Conservation (phyloP, 2,113 vertebrate genomes). For the Colossoma macropomum region DNA sequence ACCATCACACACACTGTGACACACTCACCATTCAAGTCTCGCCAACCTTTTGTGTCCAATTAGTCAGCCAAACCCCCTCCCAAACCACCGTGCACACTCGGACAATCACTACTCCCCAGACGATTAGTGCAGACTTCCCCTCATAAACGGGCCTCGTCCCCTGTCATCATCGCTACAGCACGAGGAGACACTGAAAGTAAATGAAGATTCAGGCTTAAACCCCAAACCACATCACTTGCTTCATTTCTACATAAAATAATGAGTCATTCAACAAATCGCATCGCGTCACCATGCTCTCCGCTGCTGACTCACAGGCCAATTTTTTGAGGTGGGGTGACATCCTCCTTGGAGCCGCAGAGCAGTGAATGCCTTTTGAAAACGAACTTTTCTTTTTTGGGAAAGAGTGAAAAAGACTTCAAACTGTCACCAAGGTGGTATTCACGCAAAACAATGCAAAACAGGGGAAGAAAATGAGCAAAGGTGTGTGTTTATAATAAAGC, state of each 20-base stretch:
- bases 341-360: background rate
- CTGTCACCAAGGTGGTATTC: background rate
- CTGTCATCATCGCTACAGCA: background rate
- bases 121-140: slow-evolving; percentile 6
- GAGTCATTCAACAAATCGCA: slow-evolving; percentile 12
- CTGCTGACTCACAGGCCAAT: slow-evolving; percentile 3
- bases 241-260: slow-evolving; percentile 20
- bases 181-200: slow-evolving; percentile 9
- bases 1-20: background rate
- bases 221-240: slow-evolving; percentile 16
- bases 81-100: background rate
- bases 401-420: background rate
- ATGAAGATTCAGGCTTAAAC: slow-evolving; percentile 27
- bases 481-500: background rate
- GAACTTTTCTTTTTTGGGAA: background rate
- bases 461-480: too few relatives aligned
- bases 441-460: background rate
- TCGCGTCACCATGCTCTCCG: background rate
- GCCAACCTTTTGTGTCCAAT: slow-evolving; percentile 19
- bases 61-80: background rate
- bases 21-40: slow-evolving; percentile 2
- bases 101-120: background rate
- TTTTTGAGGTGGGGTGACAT: too few relatives aligned
- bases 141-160: slow-evolving; percentile 16
- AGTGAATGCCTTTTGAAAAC: background rate